Conservation (phyloP, 2,113 vertebrate genomes). For the Epinephelus lanceolatus region DNA sequence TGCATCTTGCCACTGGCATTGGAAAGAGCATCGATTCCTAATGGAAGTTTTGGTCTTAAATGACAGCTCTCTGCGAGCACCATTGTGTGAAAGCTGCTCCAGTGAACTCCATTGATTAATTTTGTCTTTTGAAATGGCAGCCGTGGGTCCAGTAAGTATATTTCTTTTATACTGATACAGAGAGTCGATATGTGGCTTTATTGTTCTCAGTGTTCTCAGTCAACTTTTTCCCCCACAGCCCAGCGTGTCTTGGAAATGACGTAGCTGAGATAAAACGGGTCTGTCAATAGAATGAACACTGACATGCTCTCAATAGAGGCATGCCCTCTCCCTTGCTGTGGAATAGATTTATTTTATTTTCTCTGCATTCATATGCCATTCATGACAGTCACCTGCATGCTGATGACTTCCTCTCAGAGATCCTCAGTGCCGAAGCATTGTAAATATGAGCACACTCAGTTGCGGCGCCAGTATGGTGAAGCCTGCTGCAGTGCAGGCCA, state of each 20-base stretch:
- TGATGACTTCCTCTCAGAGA: conserved; percentile 28
- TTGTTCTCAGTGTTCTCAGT: conserved; percentile 54
- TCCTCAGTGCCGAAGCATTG: conserved; percentile 17
- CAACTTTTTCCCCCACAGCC: conserved; percentile 48
- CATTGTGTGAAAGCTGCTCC: conserved; percentile 70
- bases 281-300: conserved; percentile 60
- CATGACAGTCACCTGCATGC: conserved; percentile 51
- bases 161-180: conserved; percentile 67
- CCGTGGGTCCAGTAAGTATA: conserved; percentile 46
- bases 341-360: conserved; percentile 55
- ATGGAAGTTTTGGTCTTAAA: conserved; percentile 71
- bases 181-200: conserved; percentile 67
- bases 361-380: conserved; percentile 45
- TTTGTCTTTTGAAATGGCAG: conserved; percentile 71
- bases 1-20: conserved; percentile 31
- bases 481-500: conserved; percentile 58
- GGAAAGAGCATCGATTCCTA: conserved; percentile 68
- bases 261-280: conserved; percentile 23
- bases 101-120: conserved; percentile 73
- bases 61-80: conserved; percentile 57
- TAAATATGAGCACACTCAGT: conserved; percentile 29
- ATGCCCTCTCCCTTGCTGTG: conserved; percentile 32
- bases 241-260: conserved; percentile 33
- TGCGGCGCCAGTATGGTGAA: conserved; percentile 9
- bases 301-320: conserved; percentile 63